phyloP scores from a whole-genome alignment of 2,888 invertebrate genomes.

The Agonopterix alstromeriana region DNA sequence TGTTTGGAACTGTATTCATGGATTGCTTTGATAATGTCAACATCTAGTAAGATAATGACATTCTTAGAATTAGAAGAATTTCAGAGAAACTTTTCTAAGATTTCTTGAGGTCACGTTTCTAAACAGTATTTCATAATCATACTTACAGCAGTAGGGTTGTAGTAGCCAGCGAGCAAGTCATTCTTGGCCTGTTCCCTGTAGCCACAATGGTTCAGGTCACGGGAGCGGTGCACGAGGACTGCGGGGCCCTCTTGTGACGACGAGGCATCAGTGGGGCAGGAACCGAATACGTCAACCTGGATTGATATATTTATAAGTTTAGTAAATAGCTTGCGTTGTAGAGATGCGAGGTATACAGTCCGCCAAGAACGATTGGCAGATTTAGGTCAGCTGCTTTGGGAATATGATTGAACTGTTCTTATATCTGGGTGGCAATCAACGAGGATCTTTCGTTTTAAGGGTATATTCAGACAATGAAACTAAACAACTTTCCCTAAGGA shows the following conservation, averaged over 20 bases:
- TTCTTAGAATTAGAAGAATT: background rate
- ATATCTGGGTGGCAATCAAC: too few relatives aligned
- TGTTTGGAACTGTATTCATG: too few relatives aligned
- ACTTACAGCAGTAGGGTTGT: constrained; percentile 73
- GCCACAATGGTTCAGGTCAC: constrained; percentile 84
- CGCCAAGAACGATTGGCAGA: too few relatives aligned
- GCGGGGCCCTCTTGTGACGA: constrained; percentile 73
- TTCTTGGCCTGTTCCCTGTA: constrained; percentile 82
- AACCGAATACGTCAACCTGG: constrained; percentile 87
- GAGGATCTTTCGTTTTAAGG: too few relatives aligned
- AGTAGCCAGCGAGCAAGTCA: constrained; percentile 73
- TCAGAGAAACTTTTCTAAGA: too few relatives aligned
- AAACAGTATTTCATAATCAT: constrained; percentile 10
- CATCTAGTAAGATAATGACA: background rate
- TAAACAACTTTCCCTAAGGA: too few relatives aligned
- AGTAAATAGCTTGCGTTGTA: too few relatives aligned
- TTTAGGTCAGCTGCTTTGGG: too few relatives aligned
- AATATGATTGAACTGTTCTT: too few relatives aligned
- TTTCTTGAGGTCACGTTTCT: constrained; percentile 35
- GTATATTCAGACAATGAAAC: too few relatives aligned
- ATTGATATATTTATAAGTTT: constrained; percentile 7
- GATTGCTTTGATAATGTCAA: too few relatives aligned
- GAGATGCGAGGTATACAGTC: too few relatives aligned
- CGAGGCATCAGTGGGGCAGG: constrained; percentile 86
- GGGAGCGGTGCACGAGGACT: constrained; percentile 78